phyloP scores from a whole-genome alignment of 2,797 vertebrate genomes.

The Danio choprae region DNA sequence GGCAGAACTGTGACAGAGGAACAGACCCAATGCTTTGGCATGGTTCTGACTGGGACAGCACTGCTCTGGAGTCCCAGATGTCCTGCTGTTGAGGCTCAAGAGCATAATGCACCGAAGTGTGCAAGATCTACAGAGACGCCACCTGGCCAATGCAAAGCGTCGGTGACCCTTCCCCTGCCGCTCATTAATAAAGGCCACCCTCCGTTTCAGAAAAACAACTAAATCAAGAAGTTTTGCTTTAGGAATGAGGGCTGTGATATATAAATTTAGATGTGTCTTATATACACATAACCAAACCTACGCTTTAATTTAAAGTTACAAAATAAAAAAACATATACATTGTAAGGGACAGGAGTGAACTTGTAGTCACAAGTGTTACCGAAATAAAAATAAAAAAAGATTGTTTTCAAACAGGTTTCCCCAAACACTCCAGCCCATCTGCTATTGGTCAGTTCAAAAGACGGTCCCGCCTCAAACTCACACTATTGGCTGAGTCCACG shows the following conservation, averaged over 20 bases:
- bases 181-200: slow-evolving; percentile 26
- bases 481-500: not conserved
- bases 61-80: slow-evolving; percentile 46
- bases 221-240: not conserved
- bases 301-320: too few relatives aligned
- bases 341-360: not conserved
- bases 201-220: not conserved
- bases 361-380: not conserved
- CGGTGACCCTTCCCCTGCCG: slow-evolving; percentile 38
- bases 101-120: slow-evolving; percentile 37
- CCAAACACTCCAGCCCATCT: not conserved
- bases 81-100: slow-evolving; percentile 44
- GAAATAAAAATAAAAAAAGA: not conserved
- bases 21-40: slow-evolving; percentile 27
- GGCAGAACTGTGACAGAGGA: slow-evolving; percentile 39
- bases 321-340: too few relatives aligned
- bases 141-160: slow-evolving; percentile 41
- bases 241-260: not conserved
- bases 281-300: not conserved
- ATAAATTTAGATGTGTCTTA: not conserved
- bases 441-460: not conserved
- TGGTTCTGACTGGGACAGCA: slow-evolving; percentile 29
- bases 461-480: not conserved
- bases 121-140: slow-evolving; percentile 40
- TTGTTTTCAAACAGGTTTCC: not conserved